Conservation (phyloP, 2,888 invertebrate genomes). For the Idaea straminata region DNA sequence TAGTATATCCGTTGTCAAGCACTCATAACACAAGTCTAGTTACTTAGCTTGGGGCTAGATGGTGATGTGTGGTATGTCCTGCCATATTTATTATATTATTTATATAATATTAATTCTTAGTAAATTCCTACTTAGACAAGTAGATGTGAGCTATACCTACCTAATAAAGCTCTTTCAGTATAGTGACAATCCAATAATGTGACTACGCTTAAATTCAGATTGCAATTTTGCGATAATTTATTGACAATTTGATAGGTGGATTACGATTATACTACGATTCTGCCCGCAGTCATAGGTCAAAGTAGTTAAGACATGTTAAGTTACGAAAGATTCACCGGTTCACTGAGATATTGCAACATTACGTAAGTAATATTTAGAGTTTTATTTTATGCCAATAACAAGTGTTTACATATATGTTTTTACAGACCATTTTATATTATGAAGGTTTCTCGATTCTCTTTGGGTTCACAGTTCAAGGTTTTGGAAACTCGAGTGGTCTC, state of each 20-base stretch:
- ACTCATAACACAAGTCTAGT: too few relatives aligned
- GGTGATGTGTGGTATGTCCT: too few relatives aligned
- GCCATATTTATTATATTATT: too few relatives aligned
- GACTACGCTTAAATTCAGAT: constrained; percentile 1
- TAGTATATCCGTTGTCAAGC: too few relatives aligned
- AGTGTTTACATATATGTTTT: not conserved
- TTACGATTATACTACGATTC: constrained; percentile 23
- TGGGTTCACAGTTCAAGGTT: not conserved
- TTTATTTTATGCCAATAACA: not conserved
- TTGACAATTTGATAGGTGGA: constrained; percentile 21
- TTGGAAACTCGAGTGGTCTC: too few relatives aligned
- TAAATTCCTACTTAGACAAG: too few relatives aligned
- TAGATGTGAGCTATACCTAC: too few relatives aligned
- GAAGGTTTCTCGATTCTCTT: not conserved
- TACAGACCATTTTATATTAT: not conserved
- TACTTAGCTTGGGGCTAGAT: too few relatives aligned
- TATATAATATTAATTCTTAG: too few relatives aligned
- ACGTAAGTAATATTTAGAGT: not conserved
- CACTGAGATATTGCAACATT: constrained; percentile 2
- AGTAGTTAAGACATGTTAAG: constrained; percentile 13
- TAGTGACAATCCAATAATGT: not conserved
- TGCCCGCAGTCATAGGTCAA: constrained; percentile 25
- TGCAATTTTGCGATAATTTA: constrained; percentile 21
- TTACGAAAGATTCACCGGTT: constrained; percentile 25
- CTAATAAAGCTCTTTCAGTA: too few relatives aligned